Evolutionary conservation across 2,888 invertebrate species (phyloP).

Genomic region (Chesias legatella): DNA sequence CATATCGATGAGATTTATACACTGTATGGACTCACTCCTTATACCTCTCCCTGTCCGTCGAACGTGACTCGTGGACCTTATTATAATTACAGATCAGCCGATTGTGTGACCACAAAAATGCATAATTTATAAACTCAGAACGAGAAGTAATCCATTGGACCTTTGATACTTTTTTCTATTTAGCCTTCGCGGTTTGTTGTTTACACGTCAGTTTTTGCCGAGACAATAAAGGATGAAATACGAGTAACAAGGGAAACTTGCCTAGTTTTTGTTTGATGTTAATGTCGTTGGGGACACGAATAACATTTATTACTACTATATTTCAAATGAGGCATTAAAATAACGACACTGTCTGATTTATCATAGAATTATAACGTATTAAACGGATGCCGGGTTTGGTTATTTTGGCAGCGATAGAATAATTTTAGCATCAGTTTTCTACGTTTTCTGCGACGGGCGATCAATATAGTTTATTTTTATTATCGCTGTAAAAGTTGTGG

Average conservation of each 20-base stretch:
- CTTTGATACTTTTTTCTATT: slow-evolving; percentile 50
- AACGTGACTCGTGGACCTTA: slow-evolving; percentile 66
- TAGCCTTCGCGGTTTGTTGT: slow-evolving; percentile 47
- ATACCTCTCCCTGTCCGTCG: slow-evolving; percentile 47
- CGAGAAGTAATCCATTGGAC: slow-evolving; percentile 50
- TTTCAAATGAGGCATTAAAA: slow-evolving; percentile 25
- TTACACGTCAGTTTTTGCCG: slow-evolving; percentile 56
- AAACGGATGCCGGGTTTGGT: slow-evolving; percentile 21
- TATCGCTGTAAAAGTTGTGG: slow-evolving; percentile 35
- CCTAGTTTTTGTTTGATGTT: slow-evolving; percentile 41
- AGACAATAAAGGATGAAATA: slow-evolving; percentile 43
- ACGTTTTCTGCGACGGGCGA: slow-evolving; percentile 31
- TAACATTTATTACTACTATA: slow-evolving; percentile 16
- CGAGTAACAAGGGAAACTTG: slow-evolving; percentile 38
- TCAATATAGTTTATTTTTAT: slow-evolving; percentile 42
- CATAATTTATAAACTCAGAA: slow-evolving; percentile 72
- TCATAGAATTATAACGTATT: slow-evolving; percentile 27
- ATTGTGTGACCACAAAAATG: slow-evolving; percentile 72
- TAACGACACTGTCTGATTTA: slow-evolving; percentile 23
- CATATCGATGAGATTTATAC: slow-evolving; percentile 46
- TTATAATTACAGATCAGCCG: slow-evolving; percentile 77
- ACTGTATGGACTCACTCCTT: slow-evolving; percentile 40
- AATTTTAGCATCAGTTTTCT: slow-evolving; percentile 25
- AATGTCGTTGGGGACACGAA: slow-evolving; percentile 36
- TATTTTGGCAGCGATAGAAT: slow-evolving; percentile 21